Evolutionary conservation across 2,797 vertebrate species (phyloP), one percentile per base, ranked within the genome.

Genomic region (Pachyuromys duprasi): DNA sequence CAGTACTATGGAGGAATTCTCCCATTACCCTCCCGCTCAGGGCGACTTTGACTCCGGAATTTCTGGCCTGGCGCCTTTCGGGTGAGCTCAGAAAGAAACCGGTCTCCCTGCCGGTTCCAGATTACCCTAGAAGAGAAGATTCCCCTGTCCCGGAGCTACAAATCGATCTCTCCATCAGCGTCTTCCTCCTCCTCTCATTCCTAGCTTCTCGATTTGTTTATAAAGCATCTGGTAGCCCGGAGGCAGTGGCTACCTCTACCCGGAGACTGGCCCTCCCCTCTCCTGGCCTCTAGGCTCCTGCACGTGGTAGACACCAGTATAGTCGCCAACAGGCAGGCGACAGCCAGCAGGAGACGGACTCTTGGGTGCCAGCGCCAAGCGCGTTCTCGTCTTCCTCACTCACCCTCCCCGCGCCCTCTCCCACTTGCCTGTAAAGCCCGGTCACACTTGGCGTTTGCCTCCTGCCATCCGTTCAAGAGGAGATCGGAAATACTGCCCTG

Each of bases 231-330:
- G 55, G 97, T 31, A 75, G 92, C 95, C 5, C 45, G 62, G 78
- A 17, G 91, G 89, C 67, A 45, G 82, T 36, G 89, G 76, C 83
- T 94, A 42, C 83, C 88, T 62, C 39, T 55, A 36, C 72, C 83
- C 0, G 79, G 84, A 24, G 53, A n/a, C 22, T 79, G 42, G 70
- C 95, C 94, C 90, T 42, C 78, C 87, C 31, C 33, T 8, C 81
- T 8, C 81, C 33, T 3, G n/a, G 86, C 45, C 53, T 42, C 45
- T 2, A 55, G 92, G 95, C 92, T 92, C 86, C 94, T 39, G 90
- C 98, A 97, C 97, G 97, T 97, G 98, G 95, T 60, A n/a, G 24
- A 39, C 91, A 49, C 28, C 93, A 8, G 89, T 60, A 12, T 11
- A 39, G 3, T 70, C 96, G 55, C 75, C 2, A 93, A 67, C 74